Evolutionary conservation across 1,140 invertebrate species (phyloP), one percentile per base, ranked within the genome.

Genomic region (Listronotus oregonensis): DNA sequence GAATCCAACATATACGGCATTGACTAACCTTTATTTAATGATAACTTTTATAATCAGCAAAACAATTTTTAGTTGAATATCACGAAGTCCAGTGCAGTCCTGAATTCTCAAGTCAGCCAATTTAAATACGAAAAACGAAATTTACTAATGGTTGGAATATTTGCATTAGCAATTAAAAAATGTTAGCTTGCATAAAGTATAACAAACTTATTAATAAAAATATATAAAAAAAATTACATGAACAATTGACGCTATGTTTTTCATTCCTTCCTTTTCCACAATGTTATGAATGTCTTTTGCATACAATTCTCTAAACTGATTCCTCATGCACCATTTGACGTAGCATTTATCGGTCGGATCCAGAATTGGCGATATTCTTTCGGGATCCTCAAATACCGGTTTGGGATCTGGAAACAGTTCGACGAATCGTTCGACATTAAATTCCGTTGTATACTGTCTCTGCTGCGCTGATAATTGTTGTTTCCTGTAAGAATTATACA

Each of bases 371-470:
- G 18, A 42, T 34, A 42, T 50, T 6, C 63, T 50, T 12, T 67
- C 56, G 0, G 59, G 54, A 60, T 63, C 64, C 6, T 57, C 54
- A 17, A 70, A 70, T 6, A 49, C 44, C 34, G 52, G 12, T 5
- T 42, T 31, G 0, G 68, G 68, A 15, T 70, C 60, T 6, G 64
- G 64, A 18, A 70, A 66, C 34, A 59, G 34, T 27, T 43, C 17
- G 9, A 88, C 57, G 72, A 87, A 87, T 12, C 83, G 77, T 46
- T 80, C 72, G 3, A 85, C 73, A 32, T 81, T 68, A 58, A 86
- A 85, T 4, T 82, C 72, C 0, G 44, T 74, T 0, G 78, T 83
- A 32, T 81, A 83, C 31, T 81, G 77, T 15, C 77, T 76, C 21
- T 79, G 68, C 37, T 81, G 78, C 3, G 51, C 79, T 65, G 0